Evolutionary conservation across 2,797 vertebrate species (phyloP).

Genomic region (Halcyon chelicuti): DNA sequence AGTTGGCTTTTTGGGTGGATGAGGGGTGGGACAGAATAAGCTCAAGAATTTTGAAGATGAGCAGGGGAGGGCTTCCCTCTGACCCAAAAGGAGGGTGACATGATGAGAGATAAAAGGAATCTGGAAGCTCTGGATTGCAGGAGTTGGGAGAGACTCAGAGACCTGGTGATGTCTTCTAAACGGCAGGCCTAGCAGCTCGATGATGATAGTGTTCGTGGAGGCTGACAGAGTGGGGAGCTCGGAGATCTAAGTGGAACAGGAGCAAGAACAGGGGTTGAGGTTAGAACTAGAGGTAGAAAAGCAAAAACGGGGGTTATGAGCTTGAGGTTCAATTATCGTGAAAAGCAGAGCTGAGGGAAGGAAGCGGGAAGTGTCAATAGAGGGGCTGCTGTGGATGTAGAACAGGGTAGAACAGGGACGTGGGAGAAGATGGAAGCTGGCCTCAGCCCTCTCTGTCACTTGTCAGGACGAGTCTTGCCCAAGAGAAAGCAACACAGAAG

Average conservation of each 20-base stretch:
- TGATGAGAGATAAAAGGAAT: no score
- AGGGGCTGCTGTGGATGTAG: not conserved
- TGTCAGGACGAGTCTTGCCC: not conserved
- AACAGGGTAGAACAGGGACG: accelerated
- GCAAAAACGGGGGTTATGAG: not conserved
- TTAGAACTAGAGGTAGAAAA: not conserved
- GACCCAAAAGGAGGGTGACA: no score
- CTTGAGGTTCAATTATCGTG: not conserved
- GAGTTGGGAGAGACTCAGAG: no score
- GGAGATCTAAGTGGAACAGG: not conserved
- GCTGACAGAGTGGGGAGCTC: not conserved
- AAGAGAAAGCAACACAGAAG: not conserved
- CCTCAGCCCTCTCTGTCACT: not conserved
- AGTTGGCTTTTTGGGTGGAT: no score
- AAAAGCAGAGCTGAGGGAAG: not conserved
- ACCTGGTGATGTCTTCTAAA: not conserved
- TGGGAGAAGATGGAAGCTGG: accelerated
- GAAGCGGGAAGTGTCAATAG: not conserved
- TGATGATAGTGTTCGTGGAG: not conserved
- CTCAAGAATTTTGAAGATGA: no score
- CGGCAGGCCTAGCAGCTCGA: not conserved
- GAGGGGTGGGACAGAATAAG: no score
- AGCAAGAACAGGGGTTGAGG: not conserved
- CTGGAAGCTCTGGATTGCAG: no score
- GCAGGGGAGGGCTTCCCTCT: no score